Percentiles rank a stretch among this genome's conserved stretches.
phyloP scores from a whole-genome alignment of 1,140 invertebrate genomes.

The Orius insidiosus region DNA sequence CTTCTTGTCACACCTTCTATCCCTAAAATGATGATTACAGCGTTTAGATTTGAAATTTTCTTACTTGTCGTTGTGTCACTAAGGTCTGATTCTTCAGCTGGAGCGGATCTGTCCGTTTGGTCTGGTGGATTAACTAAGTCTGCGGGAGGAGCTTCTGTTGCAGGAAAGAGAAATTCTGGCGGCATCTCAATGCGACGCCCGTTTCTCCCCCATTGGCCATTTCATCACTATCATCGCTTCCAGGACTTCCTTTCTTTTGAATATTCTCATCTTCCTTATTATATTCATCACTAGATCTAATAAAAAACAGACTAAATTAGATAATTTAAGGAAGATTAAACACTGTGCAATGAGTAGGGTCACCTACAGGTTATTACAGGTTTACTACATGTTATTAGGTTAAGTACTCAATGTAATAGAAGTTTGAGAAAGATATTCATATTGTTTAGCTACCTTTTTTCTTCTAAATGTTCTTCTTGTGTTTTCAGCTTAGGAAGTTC shows the following conservation, averaged over 20 bases:
- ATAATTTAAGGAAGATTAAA: too few relatives aligned
- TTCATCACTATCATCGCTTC: not conserved
- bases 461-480: constrained; percentile 19
- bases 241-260: not conserved
- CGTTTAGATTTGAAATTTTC: not conserved
- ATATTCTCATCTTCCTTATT: not conserved
- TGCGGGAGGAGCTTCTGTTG: constrained; percentile 44
- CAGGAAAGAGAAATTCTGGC: constrained; percentile 59
- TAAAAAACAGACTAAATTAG: too few relatives aligned
- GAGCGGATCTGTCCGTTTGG: constrained; percentile 28
- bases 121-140: constrained; percentile 29
- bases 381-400: too few relatives aligned
- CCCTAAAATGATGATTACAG: constrained; percentile 3
- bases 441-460: constrained; percentile 7
- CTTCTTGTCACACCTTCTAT: constrained; percentile 5
- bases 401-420: too few relatives aligned
- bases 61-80: constrained; percentile 25
- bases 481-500: constrained; percentile 56
- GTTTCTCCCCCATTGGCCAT: constrained; percentile 39
- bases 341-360: too few relatives aligned
- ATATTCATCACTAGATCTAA: too few relatives aligned
- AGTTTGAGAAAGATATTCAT: not conserved
- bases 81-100: constrained; percentile 28
- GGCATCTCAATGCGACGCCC: constrained; percentile 65
- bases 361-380: too few relatives aligned